Evolutionary conservation across 1,140 invertebrate species (phyloP).

Genomic region (Limonius californicus): DNA sequence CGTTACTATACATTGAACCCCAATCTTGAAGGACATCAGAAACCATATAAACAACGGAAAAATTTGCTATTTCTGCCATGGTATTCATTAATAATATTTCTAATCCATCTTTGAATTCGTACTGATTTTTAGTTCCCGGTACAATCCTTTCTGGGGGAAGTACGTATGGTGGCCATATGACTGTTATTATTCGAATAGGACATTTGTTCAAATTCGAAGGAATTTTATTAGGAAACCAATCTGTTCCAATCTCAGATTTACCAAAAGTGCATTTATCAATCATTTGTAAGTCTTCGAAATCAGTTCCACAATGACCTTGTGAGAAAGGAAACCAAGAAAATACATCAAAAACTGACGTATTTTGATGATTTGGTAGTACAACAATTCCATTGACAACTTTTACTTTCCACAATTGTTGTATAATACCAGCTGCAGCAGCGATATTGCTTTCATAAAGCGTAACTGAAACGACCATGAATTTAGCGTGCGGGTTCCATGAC

Average conservation of each 20-base stretch:
- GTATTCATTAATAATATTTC: conserved; percentile 31
- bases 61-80: conserved; percentile 23
- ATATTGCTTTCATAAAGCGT: conserved; percentile 16
- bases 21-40: conserved; percentile 15
- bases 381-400: conserved; percentile 28
- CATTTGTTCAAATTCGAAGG: conserved; percentile 31
- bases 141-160: conserved; percentile 4
- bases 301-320: conserved; percentile 26
- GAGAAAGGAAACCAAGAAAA: conserved; percentile 34
- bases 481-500: conserved; percentile 36
- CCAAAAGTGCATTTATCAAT: conserved; percentile 27
- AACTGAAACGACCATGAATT: conserved; percentile 31
- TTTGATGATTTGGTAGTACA: conserved; percentile 15
- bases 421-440: conserved; percentile 22
- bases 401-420: conserved; percentile 20
- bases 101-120: conserved; percentile 17
- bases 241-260: conserved; percentile 5
- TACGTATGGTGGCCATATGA: conserved; percentile 29
- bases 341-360: conserved; percentile 24
- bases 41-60: conserved; percentile 25
- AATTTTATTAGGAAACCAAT: conserved; percentile 31
- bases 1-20: conserved; percentile 25
- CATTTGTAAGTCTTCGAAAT: conserved; percentile 11
- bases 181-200: conserved; percentile 28
- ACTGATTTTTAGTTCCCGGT: neutral